Base-by-base conservation (phyloP, 2,888 invertebrate species). In the Andrena flavipes region DNA sequence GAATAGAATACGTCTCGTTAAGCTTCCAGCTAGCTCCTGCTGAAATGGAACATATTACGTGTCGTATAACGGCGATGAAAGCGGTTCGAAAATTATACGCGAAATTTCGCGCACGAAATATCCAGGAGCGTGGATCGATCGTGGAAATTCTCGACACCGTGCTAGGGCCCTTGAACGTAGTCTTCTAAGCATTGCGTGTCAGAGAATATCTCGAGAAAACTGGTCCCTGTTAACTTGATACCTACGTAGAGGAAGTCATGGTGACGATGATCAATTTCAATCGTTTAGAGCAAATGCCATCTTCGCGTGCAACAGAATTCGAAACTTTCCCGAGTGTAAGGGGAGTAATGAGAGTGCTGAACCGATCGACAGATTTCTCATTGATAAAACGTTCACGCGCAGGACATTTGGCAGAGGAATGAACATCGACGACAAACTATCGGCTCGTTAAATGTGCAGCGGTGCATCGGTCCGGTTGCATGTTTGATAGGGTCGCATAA, bases 1-100 rank as follows among this genome's bases (percentile, higher is more conserved):
- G 77, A 63, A 78, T 67, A 71, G 77, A 72, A 80, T 77, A 68
- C 54, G 35, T 20, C 77, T 80, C 71, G 80, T 80, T 71, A 77
- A 72, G 56, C 75, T 68, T 63, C 68, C 35, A 30, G 54, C 33
- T 63, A 20, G 20, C 23, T 54, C 10, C 79, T 23, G 42, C 30
- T 49, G 56, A 70, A 76, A 65, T 30, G 63, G 69, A 23, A 26
- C 76, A 23, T 35, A 64, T 65, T 70, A 65, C 49, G 56, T 48
- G 20, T 30, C 8, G 13, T 42, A 26, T 8, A 30, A n/a, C 51
- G 35, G 48, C 76, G 64, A 70, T 70, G 76, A 70, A 60, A 59
- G 20, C 49, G 23, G 26, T 64, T 35, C 26, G 26, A n/a, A 60
- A 70, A 70, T 80, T 76, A 70, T 65, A 65, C 20, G 26, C 68